These are phyloP conservation scores for Vesta saturnalis DNA, from an alignment of 2,888 invertebrate genomes.

Conservation along the genomic window DNA sequence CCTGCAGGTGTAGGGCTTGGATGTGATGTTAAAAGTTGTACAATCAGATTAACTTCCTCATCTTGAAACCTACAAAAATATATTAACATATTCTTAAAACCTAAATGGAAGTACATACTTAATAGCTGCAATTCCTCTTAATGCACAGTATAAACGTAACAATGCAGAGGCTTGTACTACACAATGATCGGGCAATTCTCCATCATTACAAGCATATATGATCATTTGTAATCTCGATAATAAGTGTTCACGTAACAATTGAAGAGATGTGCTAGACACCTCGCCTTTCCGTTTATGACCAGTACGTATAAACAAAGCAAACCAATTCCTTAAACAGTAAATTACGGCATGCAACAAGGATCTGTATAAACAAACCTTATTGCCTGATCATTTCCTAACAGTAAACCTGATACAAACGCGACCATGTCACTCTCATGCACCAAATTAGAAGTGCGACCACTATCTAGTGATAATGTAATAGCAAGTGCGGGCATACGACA, in stretches of 20 bases:
- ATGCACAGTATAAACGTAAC: conserved; percentile 88
- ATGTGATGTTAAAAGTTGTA: conserved; percentile 87
- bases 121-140: conserved; percentile 91
- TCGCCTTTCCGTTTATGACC: conserved; percentile 87
- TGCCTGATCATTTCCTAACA: conserved; percentile 87
- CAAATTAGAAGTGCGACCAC: conserved; percentile 49
- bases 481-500: conserved; percentile 91
- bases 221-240: conserved; percentile 74
- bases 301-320: conserved; percentile 88
- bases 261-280: conserved; percentile 72
- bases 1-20: conserved; percentile 92
- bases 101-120: conserved; percentile 69
- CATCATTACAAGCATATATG: conserved; percentile 70
- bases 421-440: conserved; percentile 60
- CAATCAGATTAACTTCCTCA: conserved; percentile 86
- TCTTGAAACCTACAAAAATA: conserved; percentile 76
- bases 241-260: conserved; percentile 79
- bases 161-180: conserved; percentile 91
- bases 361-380: conserved; percentile 64
- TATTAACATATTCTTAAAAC: not conserved
- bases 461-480: conserved; percentile 82
- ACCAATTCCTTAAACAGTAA: conserved; percentile 92
- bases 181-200: conserved; percentile 70
- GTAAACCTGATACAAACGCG: conserved; percentile 79
- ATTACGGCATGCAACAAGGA: too few species aligned